Conservation (phyloP, 2,113 vertebrate genomes). For the Seriola aureovittata region DNA sequence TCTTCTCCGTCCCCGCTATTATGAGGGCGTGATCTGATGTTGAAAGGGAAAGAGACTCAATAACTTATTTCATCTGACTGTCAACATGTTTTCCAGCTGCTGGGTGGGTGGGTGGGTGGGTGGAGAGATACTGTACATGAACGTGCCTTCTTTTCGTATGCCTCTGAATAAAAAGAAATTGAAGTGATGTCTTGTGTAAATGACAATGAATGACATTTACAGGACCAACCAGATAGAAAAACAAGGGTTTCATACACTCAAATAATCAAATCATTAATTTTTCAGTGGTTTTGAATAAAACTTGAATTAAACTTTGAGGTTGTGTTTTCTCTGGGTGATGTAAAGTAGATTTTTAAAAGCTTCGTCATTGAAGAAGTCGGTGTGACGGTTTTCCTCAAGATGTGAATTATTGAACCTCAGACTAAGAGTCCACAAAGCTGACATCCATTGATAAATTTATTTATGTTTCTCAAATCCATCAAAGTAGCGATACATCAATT, state of each 20-base stretch:
- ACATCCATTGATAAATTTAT: neutral
- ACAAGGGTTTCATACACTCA: neutral
- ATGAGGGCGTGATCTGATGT: constrained; percentile 82
- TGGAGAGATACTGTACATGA: neutral
- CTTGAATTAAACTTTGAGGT: neutral
- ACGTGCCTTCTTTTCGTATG: neutral
- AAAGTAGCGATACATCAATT: constrained; percentile 24
- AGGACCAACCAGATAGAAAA: neutral
- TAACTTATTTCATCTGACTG: constrained; percentile 72
- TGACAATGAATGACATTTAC: neutral
- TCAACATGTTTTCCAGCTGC: constrained; percentile 64
- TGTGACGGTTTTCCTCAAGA: neutral
- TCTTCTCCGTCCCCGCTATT: constrained; percentile 61
- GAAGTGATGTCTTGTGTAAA: constrained; percentile 1
- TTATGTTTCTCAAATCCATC: neutral
- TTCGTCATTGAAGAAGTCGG: neutral
- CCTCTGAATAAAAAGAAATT: neutral
- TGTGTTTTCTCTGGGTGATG: neutral
- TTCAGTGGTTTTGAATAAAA: neutral
- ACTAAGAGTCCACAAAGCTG: neutral
- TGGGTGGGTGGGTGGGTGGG: neutral
- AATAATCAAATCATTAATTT: neutral
- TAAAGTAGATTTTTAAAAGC: neutral
- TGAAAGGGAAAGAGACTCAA: constrained; percentile 82
- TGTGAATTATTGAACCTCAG: constrained; percentile 12